Percentiles rank a stretch among this genome's conserved stretches.
These are phyloP conservation scores for Sebastiscus albofasciatus DNA, from an alignment of 2,797 vertebrate genomes.

Conservation along the genomic window DNA sequence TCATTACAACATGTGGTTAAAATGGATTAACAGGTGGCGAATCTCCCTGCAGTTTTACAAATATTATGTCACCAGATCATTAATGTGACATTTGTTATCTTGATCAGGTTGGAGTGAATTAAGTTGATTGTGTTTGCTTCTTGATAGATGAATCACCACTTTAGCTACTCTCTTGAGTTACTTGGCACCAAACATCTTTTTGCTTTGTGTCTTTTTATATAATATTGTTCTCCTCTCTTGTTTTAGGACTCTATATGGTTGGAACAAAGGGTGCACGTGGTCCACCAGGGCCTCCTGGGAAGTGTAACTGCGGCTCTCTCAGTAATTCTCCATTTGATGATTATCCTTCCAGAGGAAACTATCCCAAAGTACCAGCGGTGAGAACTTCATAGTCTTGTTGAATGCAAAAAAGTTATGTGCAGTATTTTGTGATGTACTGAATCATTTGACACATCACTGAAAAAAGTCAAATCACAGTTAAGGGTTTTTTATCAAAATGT, in stretches of 20 bases:
- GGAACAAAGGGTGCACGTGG: conserved; percentile 95
- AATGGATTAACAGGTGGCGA: conserved; percentile 58
- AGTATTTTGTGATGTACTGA: background rate
- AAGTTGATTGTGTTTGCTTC: conserved; percentile 44
- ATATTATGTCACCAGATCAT: conserved; percentile 74
- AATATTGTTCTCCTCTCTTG: background rate
- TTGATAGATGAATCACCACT: conserved; percentile 49
- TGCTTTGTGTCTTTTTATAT: background rate
- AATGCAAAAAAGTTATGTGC: background rate
- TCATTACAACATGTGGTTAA: conserved; percentile 77
- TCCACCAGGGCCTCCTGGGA: conserved; percentile 90
- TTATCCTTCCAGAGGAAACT: conserved; percentile 79
- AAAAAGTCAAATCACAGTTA: background rate
- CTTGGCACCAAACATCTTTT: background rate
- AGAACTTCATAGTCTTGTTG: conserved; percentile 54
- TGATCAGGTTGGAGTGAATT: conserved; percentile 48
- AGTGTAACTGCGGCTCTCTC: conserved; percentile 89
- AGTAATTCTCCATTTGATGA: conserved; percentile 84
- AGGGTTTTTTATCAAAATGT: background rate
- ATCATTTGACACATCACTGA: background rate
- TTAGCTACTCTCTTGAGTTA: background rate
- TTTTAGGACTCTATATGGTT: conserved; percentile 87
- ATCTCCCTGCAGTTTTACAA: conserved; percentile 50
- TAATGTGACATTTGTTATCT: conserved; percentile 63
- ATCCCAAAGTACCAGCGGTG: conserved; percentile 91